Conservation (phyloP, 1,140 invertebrate genomes). For the Heliconius nattereri region DNA sequence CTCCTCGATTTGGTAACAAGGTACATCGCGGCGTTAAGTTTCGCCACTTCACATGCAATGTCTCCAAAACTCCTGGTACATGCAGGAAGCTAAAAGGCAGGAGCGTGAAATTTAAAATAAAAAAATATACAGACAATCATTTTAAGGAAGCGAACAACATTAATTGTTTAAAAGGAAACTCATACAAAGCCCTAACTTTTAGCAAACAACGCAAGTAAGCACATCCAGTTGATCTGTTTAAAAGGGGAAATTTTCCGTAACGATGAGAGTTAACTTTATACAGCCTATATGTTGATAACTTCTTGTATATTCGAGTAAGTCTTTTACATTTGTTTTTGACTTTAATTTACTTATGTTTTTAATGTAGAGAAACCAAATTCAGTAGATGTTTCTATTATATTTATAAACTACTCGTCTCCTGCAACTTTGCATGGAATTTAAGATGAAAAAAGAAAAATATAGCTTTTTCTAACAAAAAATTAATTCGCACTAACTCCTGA, state of each 20-base stretch:
- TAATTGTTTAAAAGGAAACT: constrained; percentile 4
- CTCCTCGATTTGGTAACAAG: too few relatives aligned
- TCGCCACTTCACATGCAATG: too few relatives aligned
- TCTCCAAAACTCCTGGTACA: too few relatives aligned
- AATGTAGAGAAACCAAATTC: neutral
- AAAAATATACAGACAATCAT: neutral
- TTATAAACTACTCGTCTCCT: too few relatives aligned
- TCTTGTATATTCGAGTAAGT: neutral
- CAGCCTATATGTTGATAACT: neutral
- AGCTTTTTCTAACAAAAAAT: too few relatives aligned
- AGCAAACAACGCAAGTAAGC: neutral
- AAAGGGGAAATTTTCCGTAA: constrained; percentile 8
- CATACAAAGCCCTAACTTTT: neutral
- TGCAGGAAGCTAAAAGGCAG: too few relatives aligned
- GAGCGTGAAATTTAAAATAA: too few relatives aligned
- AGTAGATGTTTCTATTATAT: neutral
- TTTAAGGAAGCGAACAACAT: neutral
- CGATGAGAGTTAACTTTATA: constrained; percentile 6
- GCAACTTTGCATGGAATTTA: too few relatives aligned
- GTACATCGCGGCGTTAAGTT: too few relatives aligned
- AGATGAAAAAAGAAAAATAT: too few relatives aligned
- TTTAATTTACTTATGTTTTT: neutral
- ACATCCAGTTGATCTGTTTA: constrained; percentile 10
- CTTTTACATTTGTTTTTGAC: neutral
- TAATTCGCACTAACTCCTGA: too few relatives aligned